Percentiles rank a stretch among this genome's conserved stretches.
These are phyloP conservation scores for Moxostoma hubbsi DNA, from an alignment of 2,797 vertebrate genomes.

Conservation along the genomic window DNA sequence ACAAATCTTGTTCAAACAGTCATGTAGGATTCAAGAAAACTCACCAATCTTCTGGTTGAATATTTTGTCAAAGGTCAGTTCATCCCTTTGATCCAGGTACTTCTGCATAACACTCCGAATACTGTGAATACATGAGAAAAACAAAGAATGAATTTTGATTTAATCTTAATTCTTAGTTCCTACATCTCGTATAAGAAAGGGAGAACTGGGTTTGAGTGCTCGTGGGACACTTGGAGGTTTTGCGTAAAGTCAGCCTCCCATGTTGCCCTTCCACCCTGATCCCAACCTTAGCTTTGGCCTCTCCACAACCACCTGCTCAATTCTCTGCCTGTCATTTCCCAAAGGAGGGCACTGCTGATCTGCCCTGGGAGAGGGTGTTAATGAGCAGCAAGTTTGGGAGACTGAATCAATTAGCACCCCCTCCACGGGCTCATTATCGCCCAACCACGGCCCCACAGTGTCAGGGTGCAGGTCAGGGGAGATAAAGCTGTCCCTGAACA, in stretches of 20 bases:
- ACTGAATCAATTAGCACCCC: slow-evolving; percentile 78
- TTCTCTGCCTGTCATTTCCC: slow-evolving; percentile 40
- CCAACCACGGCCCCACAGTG: slow-evolving; percentile 44
- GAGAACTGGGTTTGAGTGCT: background rate
- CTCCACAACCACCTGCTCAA: slow-evolving; percentile 60
- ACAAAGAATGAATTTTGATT: background rate
- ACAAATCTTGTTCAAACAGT: background rate
- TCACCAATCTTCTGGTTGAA: slow-evolving; percentile 98
- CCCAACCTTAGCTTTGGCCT: slow-evolving; percentile 64
- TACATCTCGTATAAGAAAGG: background rate
- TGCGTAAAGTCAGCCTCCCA: background rate
- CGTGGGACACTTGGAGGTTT: background rate
- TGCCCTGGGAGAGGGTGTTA: slow-evolving; percentile 73
- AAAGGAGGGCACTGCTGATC: slow-evolving; percentile 57
- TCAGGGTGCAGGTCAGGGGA: slow-evolving; percentile 35
- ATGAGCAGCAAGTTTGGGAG: slow-evolving; percentile 70
- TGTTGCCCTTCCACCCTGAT: slow-evolving; percentile 51
- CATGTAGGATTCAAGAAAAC: slow-evolving; percentile 50
- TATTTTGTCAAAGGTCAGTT: slow-evolving; percentile 97
- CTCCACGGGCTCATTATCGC: slow-evolving; percentile 73
- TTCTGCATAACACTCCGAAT: slow-evolving; percentile 99
- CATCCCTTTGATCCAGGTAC: slow-evolving; percentile 93
- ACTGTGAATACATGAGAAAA: slow-evolving; percentile 68
- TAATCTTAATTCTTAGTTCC: no score
- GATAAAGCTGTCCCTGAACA: slow-evolving; percentile 28